These are phyloP conservation scores for Melanophora roralis DNA, from an alignment of 2,888 invertebrate genomes.

Conservation along the genomic window DNA sequence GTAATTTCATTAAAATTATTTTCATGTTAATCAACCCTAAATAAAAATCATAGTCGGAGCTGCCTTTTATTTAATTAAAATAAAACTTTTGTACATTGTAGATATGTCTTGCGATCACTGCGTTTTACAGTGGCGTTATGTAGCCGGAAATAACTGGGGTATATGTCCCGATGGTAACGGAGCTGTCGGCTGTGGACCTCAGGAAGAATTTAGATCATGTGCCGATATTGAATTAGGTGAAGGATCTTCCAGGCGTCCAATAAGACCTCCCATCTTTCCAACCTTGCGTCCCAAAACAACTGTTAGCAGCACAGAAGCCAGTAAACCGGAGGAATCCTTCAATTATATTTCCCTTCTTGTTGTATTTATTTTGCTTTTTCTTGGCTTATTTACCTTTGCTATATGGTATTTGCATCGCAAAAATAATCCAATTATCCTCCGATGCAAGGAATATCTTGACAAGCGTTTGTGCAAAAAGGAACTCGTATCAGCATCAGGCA, in stretches of 20 bases:
- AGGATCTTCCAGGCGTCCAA: conserved; percentile 77
- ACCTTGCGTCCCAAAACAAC: conserved; percentile 66
- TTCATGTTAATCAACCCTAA: too few species aligned
- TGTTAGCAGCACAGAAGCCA: conserved; percentile 61
- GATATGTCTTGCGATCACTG: conserved; percentile 88
- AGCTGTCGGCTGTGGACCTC: conserved; percentile 91
- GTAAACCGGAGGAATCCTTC: conserved; percentile 59
- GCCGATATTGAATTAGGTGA: conserved; percentile 86
- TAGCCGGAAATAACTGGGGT: conserved; percentile 92
- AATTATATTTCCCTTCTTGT: conserved; percentile 80
- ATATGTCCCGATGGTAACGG: conserved; percentile 84
- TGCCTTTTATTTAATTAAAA: too few species aligned
- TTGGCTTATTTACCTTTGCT: conserved; percentile 82
- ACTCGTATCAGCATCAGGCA: conserved; percentile 44
- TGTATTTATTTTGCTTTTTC: conserved; percentile 82
- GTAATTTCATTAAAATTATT: too few species aligned
- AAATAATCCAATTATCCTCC: conserved; percentile 81
- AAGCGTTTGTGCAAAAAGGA: conserved; percentile 44
- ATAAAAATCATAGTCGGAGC: too few species aligned
- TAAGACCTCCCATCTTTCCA: conserved; percentile 69
- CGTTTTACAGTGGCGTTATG: conserved; percentile 92
- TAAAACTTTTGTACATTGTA: conserved; percentile 30
- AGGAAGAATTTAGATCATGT: conserved; percentile 92
- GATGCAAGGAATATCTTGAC: conserved; percentile 40
- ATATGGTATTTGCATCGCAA: conserved; percentile 87